These are phyloP conservation scores for Harmothoe impar DNA, from an alignment of 2,888 invertebrate genomes.

Conservation along the genomic window DNA sequence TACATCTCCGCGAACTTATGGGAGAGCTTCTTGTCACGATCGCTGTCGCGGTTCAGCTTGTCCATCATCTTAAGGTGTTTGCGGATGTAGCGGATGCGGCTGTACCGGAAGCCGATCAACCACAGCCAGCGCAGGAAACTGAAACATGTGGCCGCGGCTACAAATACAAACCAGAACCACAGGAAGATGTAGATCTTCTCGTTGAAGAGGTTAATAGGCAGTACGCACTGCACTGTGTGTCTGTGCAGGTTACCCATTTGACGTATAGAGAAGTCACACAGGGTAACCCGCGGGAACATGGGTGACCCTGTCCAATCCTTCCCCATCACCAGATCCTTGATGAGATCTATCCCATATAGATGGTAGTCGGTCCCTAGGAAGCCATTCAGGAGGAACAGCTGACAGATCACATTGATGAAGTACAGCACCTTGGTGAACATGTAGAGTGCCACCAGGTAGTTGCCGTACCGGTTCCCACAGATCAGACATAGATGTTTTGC, in stretches of 20 bases:
- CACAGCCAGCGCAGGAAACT: conserved; percentile 84
- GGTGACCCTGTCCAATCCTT: conserved; percentile 80
- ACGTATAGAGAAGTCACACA: conserved; percentile 83
- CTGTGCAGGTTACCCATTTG: conserved; percentile 83
- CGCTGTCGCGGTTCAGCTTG: conserved; percentile 72
- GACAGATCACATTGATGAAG: conserved; percentile 84
- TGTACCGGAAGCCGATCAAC: conserved; percentile 82
- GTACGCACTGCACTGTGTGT: conserved; percentile 83
- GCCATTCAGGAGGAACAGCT: conserved; percentile 84
- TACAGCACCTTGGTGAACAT: conserved; percentile 84
- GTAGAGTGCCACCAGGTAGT: conserved; percentile 84
- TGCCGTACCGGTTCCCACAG: conserved; percentile 83
- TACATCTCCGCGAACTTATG: conserved; percentile 73
- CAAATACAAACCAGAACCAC: conserved; percentile 85
- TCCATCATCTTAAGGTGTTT: conserved; percentile 84
- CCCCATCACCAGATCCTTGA: conserved; percentile 84
- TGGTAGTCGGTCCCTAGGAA: conserved; percentile 84
- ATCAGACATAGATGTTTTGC: conserved; percentile 82
- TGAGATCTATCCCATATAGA: conserved; percentile 84
- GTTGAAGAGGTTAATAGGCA: conserved; percentile 78
- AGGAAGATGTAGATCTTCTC: conserved; percentile 84
- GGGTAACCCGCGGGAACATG: conserved; percentile 82
- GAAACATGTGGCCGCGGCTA: conserved; percentile 83
- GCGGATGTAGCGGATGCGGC: conserved; percentile 83
- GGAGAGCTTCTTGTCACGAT: conserved; percentile 71